A percentile compares a stretch with the other conserved stretches of the same genome.
Evolutionary conservation across 2,113 vertebrate genomes (phyloP).

Genomic region (Marmota flaviventris): DNA sequence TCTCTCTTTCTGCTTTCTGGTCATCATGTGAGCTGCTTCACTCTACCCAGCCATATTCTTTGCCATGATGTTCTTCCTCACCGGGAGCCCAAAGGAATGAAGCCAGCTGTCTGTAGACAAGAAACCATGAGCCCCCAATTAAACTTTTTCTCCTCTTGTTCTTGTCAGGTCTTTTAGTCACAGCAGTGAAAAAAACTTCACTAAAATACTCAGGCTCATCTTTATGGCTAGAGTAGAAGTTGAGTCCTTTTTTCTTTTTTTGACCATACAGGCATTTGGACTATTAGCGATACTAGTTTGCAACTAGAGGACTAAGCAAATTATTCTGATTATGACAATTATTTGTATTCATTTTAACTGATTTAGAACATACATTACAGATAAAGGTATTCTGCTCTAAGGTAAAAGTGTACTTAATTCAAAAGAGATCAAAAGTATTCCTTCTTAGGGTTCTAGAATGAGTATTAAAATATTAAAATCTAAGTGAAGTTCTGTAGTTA

Average conservation of each 20-base stretch:
- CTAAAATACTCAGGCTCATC: background rate
- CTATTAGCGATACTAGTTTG: background rate
- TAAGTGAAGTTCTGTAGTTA: conserved; percentile 28
- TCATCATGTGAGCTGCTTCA: too few species aligned
- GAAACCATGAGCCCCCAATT: too few species aligned
- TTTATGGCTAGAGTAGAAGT: background rate
- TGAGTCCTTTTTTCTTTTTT: background rate
- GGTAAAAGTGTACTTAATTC: background rate
- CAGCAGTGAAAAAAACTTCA: too few species aligned
- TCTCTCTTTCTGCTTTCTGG: too few species aligned
- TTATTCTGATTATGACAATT: background rate
- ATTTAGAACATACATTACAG: background rate
- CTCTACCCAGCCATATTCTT: too few species aligned
- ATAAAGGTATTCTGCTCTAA: background rate
- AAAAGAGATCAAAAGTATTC: background rate
- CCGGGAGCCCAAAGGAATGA: too few species aligned
- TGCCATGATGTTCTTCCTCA: too few species aligned
- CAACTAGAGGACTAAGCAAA: background rate
- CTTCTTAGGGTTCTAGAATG: background rate
- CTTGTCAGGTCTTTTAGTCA: too few species aligned
- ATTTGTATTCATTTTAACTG: background rate
- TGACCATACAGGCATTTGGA: background rate
- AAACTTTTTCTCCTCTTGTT: too few species aligned
- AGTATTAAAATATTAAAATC: background rate
- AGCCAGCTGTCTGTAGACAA: too few species aligned